Percentiles rank a stretch among this genome's conserved stretches.
Evolutionary conservation across 1,140 invertebrate genomes (phyloP).

Genomic region (Lepidurus couesii): DNA sequence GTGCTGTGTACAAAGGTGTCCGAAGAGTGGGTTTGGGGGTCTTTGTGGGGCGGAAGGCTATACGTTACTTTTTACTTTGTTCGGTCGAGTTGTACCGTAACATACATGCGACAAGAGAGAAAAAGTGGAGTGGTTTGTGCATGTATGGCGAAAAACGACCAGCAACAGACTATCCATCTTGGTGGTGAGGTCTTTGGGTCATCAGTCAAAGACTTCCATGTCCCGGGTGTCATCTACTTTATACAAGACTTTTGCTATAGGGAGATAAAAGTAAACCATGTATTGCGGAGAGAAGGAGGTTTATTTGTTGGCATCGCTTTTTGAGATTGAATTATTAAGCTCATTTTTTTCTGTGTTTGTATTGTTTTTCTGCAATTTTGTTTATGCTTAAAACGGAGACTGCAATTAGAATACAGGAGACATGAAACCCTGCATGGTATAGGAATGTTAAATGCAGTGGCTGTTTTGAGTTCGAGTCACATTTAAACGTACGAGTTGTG

Average conservation of each 20-base stretch:
- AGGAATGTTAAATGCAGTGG: not conserved
- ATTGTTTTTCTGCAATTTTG: too few relatives aligned
- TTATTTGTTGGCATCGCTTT: not conserved
- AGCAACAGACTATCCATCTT: not conserved
- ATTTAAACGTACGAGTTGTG: not conserved
- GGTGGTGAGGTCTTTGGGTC: not conserved
- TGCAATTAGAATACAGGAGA: not conserved
- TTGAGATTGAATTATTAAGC: too few relatives aligned
- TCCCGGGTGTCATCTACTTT: not conserved
- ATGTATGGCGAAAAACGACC: not conserved
- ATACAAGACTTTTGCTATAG: not conserved
- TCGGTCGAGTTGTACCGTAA: not conserved
- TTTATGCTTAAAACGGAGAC: too few relatives aligned
- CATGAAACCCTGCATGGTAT: not conserved
- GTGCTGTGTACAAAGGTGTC: not conserved
- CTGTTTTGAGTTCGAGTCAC: not conserved
- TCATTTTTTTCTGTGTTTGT: too few relatives aligned
- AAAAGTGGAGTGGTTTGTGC: not conserved
- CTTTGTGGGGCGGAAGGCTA: not conserved
- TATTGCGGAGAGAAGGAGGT: not conserved
- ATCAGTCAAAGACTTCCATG: not conserved
- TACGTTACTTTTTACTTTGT: not conserved
- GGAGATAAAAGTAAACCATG: not conserved
- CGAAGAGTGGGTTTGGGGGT: not conserved
- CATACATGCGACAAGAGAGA: not conserved